Evolutionary conservation across 2,888 invertebrate genomes (phyloP).

Genomic region (Drosophila paranaensis): DNA sequence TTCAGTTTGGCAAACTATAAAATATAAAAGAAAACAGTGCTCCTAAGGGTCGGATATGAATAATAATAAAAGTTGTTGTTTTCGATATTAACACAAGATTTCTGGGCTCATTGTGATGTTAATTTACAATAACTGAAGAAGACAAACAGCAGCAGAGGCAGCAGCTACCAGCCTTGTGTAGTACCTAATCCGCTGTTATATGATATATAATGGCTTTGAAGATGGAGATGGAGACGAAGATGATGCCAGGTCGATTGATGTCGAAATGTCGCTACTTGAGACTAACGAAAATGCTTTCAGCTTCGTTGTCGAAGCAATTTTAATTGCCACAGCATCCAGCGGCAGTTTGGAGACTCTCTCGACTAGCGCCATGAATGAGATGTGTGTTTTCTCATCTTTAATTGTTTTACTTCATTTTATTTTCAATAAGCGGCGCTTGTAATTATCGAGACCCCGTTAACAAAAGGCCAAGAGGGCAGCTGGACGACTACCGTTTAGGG

Average conservation of each 20-base stretch:
- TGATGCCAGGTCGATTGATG: conserved; percentile 51
- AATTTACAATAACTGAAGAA: conserved; percentile 16
- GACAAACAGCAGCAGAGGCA: background rate
- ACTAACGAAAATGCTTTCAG: conserved; percentile 22
- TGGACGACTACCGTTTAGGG: conserved; percentile 78
- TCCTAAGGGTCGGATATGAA: background rate
- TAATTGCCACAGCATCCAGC: conserved; percentile 65
- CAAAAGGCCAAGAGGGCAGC: conserved; percentile 63
- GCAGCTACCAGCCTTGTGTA: conserved; percentile 31
- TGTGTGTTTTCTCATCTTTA: conserved; percentile 23
- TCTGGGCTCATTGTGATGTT: conserved; percentile 28
- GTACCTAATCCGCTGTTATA: conserved; percentile 67
- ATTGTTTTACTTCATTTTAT: conserved; percentile 28
- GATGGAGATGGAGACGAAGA: conserved; percentile 18
- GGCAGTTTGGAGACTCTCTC: conserved; percentile 17
- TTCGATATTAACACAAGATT: conserved; percentile 4
- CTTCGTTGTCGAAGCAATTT: conserved; percentile 70
- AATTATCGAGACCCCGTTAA: conserved; percentile 63
- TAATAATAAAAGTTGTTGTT: background rate
- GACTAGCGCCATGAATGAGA: conserved; percentile 67
- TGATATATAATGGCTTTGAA: conserved; percentile 14
- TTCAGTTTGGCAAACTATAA: background rate
- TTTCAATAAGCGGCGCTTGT: conserved; percentile 77
- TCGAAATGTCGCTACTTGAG: conserved; percentile 70
- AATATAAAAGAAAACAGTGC: background rate